These are phyloP conservation scores for Tachysurus vachellii DNA, from an alignment of 2,113 vertebrate species.

Conservation along the genomic window DNA sequence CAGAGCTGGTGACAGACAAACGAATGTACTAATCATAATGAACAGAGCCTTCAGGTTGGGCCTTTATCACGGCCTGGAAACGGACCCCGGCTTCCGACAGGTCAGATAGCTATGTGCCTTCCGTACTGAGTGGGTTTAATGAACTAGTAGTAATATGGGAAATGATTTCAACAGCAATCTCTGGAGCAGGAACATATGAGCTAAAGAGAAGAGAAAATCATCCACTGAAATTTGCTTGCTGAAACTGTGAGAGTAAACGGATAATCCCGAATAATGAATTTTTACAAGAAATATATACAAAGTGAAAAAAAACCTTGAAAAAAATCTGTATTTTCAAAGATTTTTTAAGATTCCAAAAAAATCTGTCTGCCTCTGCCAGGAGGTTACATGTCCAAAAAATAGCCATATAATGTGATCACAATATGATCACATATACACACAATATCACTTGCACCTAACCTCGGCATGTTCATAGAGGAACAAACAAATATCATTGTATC, in stretches of 20 bases:
- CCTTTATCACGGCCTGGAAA: not conserved
- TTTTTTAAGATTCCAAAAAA: not conserved
- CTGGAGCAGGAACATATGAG: not conserved
- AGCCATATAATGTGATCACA: too few species aligned
- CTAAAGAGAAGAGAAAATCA: not conserved
- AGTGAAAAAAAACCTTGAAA: too few species aligned
- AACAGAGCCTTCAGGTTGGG: slow-evolving; percentile 19
- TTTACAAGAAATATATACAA: not conserved
- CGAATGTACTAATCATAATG: slow-evolving; percentile 23
- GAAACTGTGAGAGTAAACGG: not conserved
- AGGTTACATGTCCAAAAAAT: too few species aligned
- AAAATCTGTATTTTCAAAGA: too few species aligned
- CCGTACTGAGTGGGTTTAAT: slow-evolving; percentile 19
- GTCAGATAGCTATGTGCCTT: slow-evolving; percentile 8
- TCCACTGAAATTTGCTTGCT: not conserved
- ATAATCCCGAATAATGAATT: not conserved
- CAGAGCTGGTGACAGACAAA: slow-evolving; percentile 24
- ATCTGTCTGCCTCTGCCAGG: too few species aligned
- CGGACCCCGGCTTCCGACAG: not conserved
- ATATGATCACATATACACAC: too few species aligned
- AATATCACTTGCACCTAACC: too few species aligned
- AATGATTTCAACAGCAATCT: not conserved
- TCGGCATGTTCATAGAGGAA: too few species aligned
- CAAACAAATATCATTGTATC: too few species aligned
- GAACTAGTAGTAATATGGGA: not conserved